Percentiles rank a stretch among this genome's conserved stretches.
Conservation (phyloP, 1,140 invertebrate species). For the Lepidurus couesii region DNA sequence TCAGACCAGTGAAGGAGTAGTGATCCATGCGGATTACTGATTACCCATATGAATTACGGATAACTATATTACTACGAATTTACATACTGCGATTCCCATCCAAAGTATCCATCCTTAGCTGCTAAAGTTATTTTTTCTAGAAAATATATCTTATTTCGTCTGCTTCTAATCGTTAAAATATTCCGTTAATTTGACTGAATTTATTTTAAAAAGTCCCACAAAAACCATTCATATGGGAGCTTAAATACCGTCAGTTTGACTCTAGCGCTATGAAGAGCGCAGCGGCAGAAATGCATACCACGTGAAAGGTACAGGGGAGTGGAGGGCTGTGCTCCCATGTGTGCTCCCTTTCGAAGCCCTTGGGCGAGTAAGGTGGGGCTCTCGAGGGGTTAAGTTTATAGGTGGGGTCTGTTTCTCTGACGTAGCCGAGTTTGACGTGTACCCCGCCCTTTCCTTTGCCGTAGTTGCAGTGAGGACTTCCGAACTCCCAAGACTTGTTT, state of each 20-base stretch:
- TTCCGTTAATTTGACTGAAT: neutral
- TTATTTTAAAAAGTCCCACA: neutral
- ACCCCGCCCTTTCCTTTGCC: conserved; percentile 17
- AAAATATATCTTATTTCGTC: no score
- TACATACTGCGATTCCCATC: no score
- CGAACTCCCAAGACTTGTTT: conserved; percentile 19
- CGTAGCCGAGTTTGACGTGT: conserved; percentile 17
- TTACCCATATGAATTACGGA: no score
- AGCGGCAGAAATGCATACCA: neutral
- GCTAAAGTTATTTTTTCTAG: no score
- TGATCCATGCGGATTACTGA: no score
- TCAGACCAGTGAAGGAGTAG: no score
- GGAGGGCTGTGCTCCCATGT: neutral
- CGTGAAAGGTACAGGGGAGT: neutral
- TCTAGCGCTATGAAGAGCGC: neutral
- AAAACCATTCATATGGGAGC: neutral
- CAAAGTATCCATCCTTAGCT: no score
- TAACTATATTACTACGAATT: no score
- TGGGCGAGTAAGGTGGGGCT: neutral
- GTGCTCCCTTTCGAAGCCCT: neutral
- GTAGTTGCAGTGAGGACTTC: conserved; percentile 21
- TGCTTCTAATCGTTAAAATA: no score
- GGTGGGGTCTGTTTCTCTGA: conserved; percentile 8
- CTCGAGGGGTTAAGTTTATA: neutral
- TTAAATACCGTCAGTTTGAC: neutral